Evolutionary conservation across 2,888 invertebrate species (phyloP), one percentile per base, ranked within the genome.

Genomic region (Drosophila borborema): DNA sequence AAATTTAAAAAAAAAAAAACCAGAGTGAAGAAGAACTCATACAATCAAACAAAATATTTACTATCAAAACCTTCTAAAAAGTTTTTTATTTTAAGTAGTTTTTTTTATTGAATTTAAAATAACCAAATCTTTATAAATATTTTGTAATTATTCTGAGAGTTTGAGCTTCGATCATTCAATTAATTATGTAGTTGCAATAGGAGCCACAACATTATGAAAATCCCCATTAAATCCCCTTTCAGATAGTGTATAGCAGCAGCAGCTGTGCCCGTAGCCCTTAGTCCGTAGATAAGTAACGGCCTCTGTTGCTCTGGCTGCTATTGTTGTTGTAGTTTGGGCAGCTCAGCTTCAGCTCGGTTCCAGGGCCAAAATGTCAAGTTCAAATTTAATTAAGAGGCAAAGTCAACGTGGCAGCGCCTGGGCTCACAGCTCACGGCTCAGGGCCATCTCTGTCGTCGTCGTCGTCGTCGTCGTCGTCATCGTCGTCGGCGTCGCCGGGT

Each of bases 331-430:
- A 12, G 28, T 9, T 48, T 56, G 23, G 16, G 55, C 51, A 48
- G 41, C 61, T 45, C 65, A 36, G 63, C 51, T 43, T 18, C 63
- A 48, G 69, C 34, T 41, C 55, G 23, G 58, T 46, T 49, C 71
- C 80, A 73, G 60, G 78, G 70, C 77, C 66, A 71, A 78, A 86
- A 86, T 82, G 82, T 89, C 82, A 89, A 87, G 87, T 87, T 86
- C 82, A 86, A 87, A 84, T 77, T 89, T 87, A 84, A 87, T 86
- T 89, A 89, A 72, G 68, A 76, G 62, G 28, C 66, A 77, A 48
- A 20, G 40, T 16, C 46, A 23, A 46, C 46, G 46, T 16, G 14
- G 43, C 18, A 20, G 46, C 8, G 46, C 63, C 76, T 40, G 41
- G 43, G 78, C 78, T 62, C 53, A 41, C 7, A 16, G 41, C n/a